Evolutionary conservation across 2,797 vertebrate genomes (phyloP).

Genomic region (Tamandua tetradactyla): DNA sequence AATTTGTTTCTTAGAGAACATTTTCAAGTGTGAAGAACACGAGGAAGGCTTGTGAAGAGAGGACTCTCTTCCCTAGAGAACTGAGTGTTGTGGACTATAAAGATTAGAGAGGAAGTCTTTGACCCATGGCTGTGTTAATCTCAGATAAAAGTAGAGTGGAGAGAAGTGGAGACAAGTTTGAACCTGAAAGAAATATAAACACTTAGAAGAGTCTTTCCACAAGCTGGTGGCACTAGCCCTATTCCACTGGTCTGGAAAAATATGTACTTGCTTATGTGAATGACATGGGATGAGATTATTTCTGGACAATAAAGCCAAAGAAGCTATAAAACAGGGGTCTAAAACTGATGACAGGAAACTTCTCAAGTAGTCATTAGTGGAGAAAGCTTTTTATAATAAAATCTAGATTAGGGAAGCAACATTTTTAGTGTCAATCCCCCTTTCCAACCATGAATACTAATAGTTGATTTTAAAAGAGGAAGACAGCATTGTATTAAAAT

Average conservation of each 20-base stretch:
- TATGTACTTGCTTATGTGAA: not conserved
- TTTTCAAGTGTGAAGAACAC: not conserved
- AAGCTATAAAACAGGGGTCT: not conserved
- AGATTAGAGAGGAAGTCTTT: not conserved
- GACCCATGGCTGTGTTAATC: not conserved
- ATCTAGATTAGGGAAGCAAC: not conserved
- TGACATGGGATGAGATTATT: not conserved
- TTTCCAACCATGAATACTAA: not conserved
- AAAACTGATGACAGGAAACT: not conserved
- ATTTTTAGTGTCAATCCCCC: not conserved
- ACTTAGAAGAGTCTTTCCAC: not conserved
- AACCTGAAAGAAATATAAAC: not conserved
- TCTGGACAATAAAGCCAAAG: not conserved
- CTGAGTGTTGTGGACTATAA: not conserved
- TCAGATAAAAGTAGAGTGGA: not conserved
- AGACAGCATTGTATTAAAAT: not conserved
- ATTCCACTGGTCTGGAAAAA: not conserved
- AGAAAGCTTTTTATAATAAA: not conserved
- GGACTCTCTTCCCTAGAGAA: not conserved
- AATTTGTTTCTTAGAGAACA: not conserved
- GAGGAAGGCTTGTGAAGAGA: not conserved
- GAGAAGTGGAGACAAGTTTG: not conserved
- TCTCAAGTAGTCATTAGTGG: not conserved
- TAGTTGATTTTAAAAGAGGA: not conserved
- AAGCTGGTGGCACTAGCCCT: not conserved